These are phyloP conservation scores for Pelochelys cantorii DNA, from an alignment of 2,797 vertebrate species.

Conservation along the genomic window DNA sequence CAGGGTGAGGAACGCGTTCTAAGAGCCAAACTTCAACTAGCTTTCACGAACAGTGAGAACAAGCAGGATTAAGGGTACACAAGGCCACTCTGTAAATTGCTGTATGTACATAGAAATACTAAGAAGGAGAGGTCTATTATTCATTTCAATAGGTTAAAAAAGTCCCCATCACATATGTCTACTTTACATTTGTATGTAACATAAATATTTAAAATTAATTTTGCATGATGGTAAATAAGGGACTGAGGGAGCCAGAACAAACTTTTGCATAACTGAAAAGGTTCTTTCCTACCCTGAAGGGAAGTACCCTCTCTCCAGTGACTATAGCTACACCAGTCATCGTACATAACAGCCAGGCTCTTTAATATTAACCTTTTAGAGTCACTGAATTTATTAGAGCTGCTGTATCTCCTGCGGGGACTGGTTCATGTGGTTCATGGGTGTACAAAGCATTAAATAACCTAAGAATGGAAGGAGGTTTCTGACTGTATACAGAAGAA, in stretches of 20 bases:
- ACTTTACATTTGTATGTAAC: accelerated
- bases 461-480: neutral
- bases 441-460: neutral
- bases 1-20: neutral
- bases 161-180: neutral
- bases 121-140: neutral
- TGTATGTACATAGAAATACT: neutral
- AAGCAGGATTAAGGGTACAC: neutral
- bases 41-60: neutral
- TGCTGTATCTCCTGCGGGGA: neutral
- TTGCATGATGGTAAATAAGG: neutral
- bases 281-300: neutral
- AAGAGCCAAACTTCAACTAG: neutral
- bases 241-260: neutral
- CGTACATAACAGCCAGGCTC: neutral
- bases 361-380: slow-evolving; percentile 21
- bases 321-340: neutral
- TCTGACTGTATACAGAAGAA: neutral
- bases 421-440: neutral
- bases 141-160: neutral
- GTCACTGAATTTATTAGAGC: slow-evolving; percentile 5
- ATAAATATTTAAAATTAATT: slow-evolving; percentile 21
- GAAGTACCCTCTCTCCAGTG: neutral
- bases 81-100: neutral
- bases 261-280: neutral